A percentile compares a stretch with the other conserved stretches of the same genome.
phyloP scores from a whole-genome alignment of 2,113 vertebrate species.

The Globicephala melas region DNA sequence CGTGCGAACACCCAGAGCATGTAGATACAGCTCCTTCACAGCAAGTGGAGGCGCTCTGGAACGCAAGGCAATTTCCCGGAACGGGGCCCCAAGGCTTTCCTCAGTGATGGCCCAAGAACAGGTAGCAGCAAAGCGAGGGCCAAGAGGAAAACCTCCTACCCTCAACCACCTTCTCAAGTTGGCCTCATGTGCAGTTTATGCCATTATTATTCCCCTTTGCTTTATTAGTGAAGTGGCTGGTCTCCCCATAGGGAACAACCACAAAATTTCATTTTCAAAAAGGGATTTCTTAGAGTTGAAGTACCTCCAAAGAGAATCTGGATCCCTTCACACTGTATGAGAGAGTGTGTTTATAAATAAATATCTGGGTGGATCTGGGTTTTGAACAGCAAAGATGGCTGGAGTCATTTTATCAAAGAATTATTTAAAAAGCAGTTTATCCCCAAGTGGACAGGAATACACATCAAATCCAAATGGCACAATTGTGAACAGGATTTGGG shows the following conservation, averaged over 20 bases:
- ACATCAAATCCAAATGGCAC: conserved; percentile 23
- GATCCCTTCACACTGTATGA: conserved; percentile 13
- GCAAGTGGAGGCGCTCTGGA: background rate
- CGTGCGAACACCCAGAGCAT: background rate
- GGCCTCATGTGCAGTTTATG: background rate
- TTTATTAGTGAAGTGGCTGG: background rate
- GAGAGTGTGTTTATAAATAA: conserved; percentile 6
- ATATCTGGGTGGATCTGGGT: background rate
- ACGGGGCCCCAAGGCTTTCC: background rate
- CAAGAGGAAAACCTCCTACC: background rate
- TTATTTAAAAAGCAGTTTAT: conserved; percentile 39
- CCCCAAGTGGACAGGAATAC: conserved; percentile 4
- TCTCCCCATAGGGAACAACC: background rate
- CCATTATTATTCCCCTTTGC: background rate
- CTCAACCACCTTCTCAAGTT: background rate
- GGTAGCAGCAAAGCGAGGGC: background rate
- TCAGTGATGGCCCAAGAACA: background rate
- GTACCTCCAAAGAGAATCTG: conserved; percentile 38
- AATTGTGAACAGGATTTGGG: background rate
- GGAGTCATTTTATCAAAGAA: conserved; percentile 39
- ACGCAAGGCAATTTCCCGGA: background rate
- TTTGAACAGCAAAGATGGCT: conserved; percentile 28
- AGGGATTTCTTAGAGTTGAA: conserved; percentile 46
- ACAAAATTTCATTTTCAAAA: conserved; percentile 43
- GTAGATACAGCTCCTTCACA: background rate